Evolutionary conservation across 2,113 vertebrate genomes (phyloP).

Genomic region (Octodon degus): DNA sequence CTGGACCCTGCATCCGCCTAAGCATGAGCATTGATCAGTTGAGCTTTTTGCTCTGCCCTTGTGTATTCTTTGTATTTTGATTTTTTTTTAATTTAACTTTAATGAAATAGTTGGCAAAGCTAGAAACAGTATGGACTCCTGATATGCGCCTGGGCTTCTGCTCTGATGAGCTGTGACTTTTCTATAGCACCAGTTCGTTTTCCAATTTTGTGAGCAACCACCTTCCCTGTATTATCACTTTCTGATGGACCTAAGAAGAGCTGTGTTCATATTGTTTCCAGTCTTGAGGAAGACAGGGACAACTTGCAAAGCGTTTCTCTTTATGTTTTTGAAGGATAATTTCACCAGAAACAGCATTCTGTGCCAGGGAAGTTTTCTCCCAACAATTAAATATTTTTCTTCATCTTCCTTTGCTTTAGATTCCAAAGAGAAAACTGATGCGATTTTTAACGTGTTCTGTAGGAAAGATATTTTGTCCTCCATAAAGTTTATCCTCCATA

Average conservation of each 20-base stretch:
- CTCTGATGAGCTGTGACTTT: neutral
- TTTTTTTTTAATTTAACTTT: neutral
- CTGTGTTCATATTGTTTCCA: neutral
- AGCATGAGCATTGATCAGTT: too few relatives aligned
- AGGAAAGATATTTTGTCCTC: neutral
- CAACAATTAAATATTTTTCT: neutral
- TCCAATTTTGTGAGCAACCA: neutral
- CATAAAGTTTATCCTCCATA: too few relatives aligned
- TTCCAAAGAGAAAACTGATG: neutral
- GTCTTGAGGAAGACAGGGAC: neutral
- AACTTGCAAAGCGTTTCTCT: neutral
- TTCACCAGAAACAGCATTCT: neutral
- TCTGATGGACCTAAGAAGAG: neutral
- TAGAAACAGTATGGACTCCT: neutral
- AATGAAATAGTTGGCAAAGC: neutral
- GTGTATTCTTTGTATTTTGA: neutral
- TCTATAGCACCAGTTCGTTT: neutral
- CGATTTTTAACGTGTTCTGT: neutral
- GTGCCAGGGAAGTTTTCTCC: neutral
- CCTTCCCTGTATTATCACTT: neutral
- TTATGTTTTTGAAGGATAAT: neutral
- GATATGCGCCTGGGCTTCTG: neutral
- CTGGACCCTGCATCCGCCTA: too few relatives aligned
- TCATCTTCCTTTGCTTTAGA: neutral
- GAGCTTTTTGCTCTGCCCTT: too few relatives aligned